Evolutionary conservation across 2,797 vertebrate species (phyloP).

Genomic region (Hydrophis major): DNA sequence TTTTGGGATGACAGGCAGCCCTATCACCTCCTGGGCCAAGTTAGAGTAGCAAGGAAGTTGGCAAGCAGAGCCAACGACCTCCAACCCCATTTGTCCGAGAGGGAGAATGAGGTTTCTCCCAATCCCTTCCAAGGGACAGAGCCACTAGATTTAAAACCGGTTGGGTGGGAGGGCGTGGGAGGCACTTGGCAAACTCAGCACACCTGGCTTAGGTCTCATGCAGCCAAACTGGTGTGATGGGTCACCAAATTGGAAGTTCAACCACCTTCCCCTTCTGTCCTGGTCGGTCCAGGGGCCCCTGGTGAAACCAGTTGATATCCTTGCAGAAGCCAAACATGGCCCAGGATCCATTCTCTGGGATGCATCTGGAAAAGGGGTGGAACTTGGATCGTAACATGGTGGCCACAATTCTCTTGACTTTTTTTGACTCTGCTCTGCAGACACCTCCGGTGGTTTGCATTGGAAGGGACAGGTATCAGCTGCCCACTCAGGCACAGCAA

Average conservation of each 20-base stretch:
- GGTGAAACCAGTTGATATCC: not conserved
- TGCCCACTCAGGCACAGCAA: not conserved
- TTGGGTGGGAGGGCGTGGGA: not conserved
- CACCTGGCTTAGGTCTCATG: no score
- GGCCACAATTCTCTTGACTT: not conserved
- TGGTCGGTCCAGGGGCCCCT: not conserved
- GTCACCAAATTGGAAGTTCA: accelerated
- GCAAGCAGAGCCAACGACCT: not conserved
- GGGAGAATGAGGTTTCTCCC: not conserved
- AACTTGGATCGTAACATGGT: not conserved
- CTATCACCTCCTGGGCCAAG: not conserved
- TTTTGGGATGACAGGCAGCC: not conserved
- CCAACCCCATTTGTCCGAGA: not conserved
- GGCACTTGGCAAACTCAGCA: not conserved
- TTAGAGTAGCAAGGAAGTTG: not conserved
- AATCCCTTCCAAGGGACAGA: not conserved
- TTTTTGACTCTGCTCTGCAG: not conserved
- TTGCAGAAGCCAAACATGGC: not conserved
- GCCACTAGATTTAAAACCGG: not conserved
- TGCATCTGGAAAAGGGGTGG: not conserved
- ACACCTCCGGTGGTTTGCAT: not conserved
- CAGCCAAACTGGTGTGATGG: not conserved
- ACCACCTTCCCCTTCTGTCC: accelerated
- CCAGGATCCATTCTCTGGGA: not conserved
- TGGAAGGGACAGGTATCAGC: not conserved